Evolutionary conservation across 2,797 vertebrate genomes (phyloP), one percentile per base, ranked within the genome.

Genomic region (Cryptoblepharus egeriae): DNA sequence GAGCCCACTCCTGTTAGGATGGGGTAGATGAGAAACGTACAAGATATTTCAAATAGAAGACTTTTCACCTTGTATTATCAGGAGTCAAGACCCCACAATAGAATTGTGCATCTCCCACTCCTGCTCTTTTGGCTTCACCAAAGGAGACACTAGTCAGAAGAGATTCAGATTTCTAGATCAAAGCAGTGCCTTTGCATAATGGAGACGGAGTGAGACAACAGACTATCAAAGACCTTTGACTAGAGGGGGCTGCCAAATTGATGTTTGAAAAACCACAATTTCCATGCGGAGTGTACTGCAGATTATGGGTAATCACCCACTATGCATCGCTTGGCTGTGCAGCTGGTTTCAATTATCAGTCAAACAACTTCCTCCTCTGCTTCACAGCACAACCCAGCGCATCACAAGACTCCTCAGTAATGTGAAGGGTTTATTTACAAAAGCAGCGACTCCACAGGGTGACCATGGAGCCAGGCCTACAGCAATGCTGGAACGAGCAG

Each of bases 261-360:
- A 88, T 37, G 82, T 91, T 93, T 90, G 92, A 91, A 88, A 93
- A 81, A 87, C 85, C 90, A 88, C 92, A 90, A 91, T 93, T 94
- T 94, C 93, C 94, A 95, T 79, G 90, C 90, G 79, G 18, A 30
- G 93, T 45, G 1, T 90, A 92, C 90, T 89, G 90, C 92, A 92
- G 91, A 94, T 93, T 90, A 90, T 75, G 93, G 95, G 93, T 91
- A 92, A 94, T 93, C 88, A 94, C 94, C 94, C 94, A 95, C 91
- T 92, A 75, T 88, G 92, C 84, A 37, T 91, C 82, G 93, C 92
- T 91, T 76, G 0, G 89, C 4, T 26, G 91, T 80, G 84, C 95
- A 96, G 95, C 94, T 96, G 95, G 91, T 94, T 93, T 87, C 93
- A 92, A 94, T 95, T 95, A 95, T 87, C 86, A 57, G 91, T 88